These are phyloP conservation scores for Osmerus mordax DNA, from an alignment of 2,113 vertebrate species.

Conservation along the genomic window DNA sequence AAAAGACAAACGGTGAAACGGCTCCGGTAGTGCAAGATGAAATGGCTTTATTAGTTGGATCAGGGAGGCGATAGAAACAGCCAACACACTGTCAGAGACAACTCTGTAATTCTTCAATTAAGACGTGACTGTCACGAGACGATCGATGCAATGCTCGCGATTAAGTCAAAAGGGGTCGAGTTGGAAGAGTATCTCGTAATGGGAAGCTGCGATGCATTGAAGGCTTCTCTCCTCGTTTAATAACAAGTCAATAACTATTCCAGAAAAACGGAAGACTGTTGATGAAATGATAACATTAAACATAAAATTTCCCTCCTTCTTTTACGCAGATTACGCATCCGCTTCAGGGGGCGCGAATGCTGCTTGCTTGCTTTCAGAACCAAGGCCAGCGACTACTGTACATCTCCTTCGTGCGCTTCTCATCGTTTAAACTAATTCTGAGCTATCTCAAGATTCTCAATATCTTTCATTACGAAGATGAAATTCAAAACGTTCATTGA, in stretches of 20 bases:
- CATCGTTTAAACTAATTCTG: not conserved
- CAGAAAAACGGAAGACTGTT: too few relatives aligned
- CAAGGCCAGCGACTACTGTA: slow-evolving; percentile 57
- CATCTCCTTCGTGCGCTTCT: not conserved
- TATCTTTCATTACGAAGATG: slow-evolving; percentile 2
- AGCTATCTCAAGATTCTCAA: not conserved
- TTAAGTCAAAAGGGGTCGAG: not conserved
- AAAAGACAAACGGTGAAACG: slow-evolving; percentile 31
- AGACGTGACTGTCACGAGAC: not conserved
- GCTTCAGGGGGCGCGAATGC: not conserved
- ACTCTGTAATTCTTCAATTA: not conserved
- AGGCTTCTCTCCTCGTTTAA: not conserved
- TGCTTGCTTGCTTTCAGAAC: slow-evolving; percentile 61
- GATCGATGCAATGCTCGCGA: not conserved
- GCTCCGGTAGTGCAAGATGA: slow-evolving; percentile 31
- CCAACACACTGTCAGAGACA: slow-evolving; percentile 12
- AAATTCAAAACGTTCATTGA: not conserved
- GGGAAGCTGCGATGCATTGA: not conserved
- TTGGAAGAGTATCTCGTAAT: not conserved
- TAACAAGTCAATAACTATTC: too few relatives aligned
- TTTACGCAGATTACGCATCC: not conserved
- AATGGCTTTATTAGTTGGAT: slow-evolving; percentile 45
- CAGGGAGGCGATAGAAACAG: slow-evolving; percentile 30
- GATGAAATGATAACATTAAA: too few relatives aligned
- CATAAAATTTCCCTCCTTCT: too few relatives aligned